A percentile compares a stretch with the other conserved stretches of the same genome.
Conservation (phyloP, 2,797 vertebrate species). For the Ceryle rudis region DNA sequence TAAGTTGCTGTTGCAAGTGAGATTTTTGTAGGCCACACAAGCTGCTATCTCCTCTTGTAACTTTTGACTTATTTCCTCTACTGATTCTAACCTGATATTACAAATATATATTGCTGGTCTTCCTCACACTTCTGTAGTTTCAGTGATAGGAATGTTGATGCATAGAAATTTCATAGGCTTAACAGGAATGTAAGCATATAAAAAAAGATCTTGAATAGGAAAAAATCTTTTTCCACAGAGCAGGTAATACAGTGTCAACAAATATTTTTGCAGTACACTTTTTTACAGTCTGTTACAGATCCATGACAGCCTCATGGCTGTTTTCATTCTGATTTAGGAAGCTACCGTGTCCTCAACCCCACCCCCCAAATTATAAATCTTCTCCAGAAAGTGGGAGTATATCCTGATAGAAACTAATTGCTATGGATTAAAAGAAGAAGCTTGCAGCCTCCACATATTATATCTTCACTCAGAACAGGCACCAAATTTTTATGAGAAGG, state of each 20-base stretch:
- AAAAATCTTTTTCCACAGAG: neutral
- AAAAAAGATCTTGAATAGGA: neutral
- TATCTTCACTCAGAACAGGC: conserved; percentile 40
- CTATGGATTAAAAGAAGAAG: conserved; percentile 50
- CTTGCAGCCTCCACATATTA: conserved; percentile 46
- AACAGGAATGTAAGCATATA: neutral
- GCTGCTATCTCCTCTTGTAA: neutral
- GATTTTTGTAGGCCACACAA: conserved; percentile 31
- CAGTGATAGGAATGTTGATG: neutral
- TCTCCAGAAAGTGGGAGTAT: conserved; percentile 24
- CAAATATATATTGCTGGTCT: neutral
- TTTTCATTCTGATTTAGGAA: conserved; percentile 11
- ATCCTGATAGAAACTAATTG: conserved; percentile 58
- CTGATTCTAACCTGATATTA: neutral
- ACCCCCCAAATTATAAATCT: neutral
- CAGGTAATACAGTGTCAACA: neutral
- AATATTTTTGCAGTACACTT: neutral
- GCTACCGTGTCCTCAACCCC: neutral
- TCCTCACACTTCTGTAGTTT: neutral
- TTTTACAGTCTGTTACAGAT: neutral
- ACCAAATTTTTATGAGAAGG: conserved; percentile 31
- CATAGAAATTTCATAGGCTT: neutral
- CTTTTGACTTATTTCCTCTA: conserved; percentile 46
- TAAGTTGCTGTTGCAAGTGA: conserved; percentile 29
- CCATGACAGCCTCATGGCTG: neutral